Evolutionary conservation across 2,797 vertebrate species (phyloP), one percentile per base, ranked within the genome.

Genomic region (Hylomyscus alleni): DNA sequence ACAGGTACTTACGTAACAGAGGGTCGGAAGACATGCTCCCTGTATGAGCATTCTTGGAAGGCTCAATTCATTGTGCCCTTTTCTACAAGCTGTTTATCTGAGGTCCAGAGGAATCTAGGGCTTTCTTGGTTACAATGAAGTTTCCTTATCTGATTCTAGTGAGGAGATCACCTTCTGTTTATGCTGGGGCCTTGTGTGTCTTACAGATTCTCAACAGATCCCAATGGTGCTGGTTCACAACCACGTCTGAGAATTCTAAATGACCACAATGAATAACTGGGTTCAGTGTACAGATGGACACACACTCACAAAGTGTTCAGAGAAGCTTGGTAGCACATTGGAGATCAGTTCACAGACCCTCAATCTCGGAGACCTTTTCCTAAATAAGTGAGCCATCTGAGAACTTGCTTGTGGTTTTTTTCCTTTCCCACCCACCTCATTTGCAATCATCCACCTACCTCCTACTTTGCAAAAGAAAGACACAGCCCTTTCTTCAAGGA

Each of bases 11-110:
- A 52, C 0, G 0, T 29, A 31, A 47, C 29, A 65, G 15, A 58
- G 11, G 20, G 26, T 86, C 8, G 62, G 34, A 60, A 82, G 89
- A 92, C 9, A 17, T 3, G 19, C 14, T 94, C 20, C 67, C 75
- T 15, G 6, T 40, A 75, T 78, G 58, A 12, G 52, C 65, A 34
- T 52, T 82, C 67, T 44, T 73, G 24, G 78, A 86, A 95, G 40
- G 7, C 75, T 94, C 34, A 77, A 90, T 77, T 65, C 52, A 58
- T 78, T 13, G 31, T 40, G 60, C 14, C 5, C 76, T 96, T 90
- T 96, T 78, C 54, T 77, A 31, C 29, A 89, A 75, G 31, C 29
- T 90, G 22, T 83, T 84, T 90, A 62, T 88, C 69, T 93, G 52
- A 82, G 22, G 4, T 24, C 8, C 29, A 72, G 90, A 50, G 3